phyloP scores from a whole-genome alignment of 2,888 invertebrate genomes.

The Sipha maydis region DNA sequence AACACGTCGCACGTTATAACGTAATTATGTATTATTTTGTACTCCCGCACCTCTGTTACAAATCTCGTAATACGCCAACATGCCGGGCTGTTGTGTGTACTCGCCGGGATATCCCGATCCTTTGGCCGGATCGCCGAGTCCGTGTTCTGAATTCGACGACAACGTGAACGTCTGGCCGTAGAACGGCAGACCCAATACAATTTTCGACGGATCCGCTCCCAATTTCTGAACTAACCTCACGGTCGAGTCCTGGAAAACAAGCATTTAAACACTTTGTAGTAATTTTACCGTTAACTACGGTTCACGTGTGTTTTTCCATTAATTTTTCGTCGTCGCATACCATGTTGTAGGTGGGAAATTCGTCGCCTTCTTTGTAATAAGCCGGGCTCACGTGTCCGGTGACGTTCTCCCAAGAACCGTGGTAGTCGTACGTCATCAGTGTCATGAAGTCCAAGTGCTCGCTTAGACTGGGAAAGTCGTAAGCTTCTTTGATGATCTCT shows the following conservation, averaged over 20 bases:
- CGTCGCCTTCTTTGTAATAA: constrained; percentile 74
- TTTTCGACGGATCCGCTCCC: constrained; percentile 82
- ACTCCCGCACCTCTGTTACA: constrained; percentile 67
- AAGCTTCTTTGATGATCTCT: constrained; percentile 87
- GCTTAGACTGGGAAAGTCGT: constrained; percentile 79
- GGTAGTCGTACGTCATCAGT: constrained; percentile 89
- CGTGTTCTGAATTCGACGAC: constrained; percentile 65
- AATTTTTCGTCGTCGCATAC: constrained; percentile 69
- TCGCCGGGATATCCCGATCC: constrained; percentile 74
- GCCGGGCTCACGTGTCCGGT: constrained; percentile 87
- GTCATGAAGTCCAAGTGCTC: constrained; percentile 81
- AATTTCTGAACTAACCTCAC: constrained; percentile 54
- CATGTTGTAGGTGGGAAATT: constrained; percentile 80
- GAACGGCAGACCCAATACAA: constrained; percentile 84
- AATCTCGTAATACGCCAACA: constrained; percentile 80
- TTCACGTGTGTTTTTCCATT: neutral
- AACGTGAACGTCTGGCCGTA: constrained; percentile 88
- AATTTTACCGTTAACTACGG: neutral
- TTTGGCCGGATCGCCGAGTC: constrained; percentile 74
- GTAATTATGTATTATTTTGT: neutral
- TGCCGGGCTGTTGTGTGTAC: constrained; percentile 77
- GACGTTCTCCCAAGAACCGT: constrained; percentile 85
- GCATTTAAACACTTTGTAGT: neutral
- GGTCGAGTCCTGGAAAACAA: constrained; percentile 57
- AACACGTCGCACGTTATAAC: neutral